Evolutionary conservation across 2,113 vertebrate genomes (phyloP).

Genomic region (Macaca fascicularis): DNA sequence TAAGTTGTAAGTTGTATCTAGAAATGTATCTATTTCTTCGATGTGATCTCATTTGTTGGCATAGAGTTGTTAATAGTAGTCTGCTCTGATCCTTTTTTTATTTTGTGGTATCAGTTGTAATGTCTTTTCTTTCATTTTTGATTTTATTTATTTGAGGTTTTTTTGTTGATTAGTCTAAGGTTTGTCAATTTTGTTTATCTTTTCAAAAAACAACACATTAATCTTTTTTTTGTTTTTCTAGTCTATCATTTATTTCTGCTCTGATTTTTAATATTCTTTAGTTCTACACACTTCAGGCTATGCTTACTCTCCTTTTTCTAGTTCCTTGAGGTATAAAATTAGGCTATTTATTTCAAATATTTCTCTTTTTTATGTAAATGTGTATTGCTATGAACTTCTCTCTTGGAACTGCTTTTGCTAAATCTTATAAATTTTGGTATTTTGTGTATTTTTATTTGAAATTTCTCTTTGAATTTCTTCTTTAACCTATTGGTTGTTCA

Average conservation of each 20-base stretch:
- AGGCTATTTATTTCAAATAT: not conserved
- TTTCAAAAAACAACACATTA: not conserved
- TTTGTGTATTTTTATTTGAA: not conserved
- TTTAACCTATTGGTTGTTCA: not conserved
- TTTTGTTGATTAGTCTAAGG: not conserved
- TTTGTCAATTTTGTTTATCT: not conserved
- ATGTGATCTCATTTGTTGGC: not conserved
- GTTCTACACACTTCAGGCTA: not conserved
- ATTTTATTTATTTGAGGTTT: not conserved
- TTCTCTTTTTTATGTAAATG: not conserved
- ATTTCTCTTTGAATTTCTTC: not conserved
- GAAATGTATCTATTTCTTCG: not conserved
- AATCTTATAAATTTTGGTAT: not conserved
- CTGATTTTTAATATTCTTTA: not conserved
- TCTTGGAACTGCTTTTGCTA: not conserved
- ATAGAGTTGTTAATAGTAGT: not conserved
- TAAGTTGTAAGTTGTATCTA: not conserved
- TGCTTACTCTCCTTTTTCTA: not conserved
- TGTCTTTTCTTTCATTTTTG: not conserved
- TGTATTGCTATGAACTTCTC: not conserved
- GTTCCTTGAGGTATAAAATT: not conserved
- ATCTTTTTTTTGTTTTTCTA: not conserved
- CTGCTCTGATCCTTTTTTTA: not conserved
- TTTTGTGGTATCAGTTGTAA: not conserved
- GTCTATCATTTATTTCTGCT: not conserved